These are phyloP conservation scores for Raja brachyura DNA, from an alignment of 2,113 vertebrate species.

Conservation along the genomic window DNA sequence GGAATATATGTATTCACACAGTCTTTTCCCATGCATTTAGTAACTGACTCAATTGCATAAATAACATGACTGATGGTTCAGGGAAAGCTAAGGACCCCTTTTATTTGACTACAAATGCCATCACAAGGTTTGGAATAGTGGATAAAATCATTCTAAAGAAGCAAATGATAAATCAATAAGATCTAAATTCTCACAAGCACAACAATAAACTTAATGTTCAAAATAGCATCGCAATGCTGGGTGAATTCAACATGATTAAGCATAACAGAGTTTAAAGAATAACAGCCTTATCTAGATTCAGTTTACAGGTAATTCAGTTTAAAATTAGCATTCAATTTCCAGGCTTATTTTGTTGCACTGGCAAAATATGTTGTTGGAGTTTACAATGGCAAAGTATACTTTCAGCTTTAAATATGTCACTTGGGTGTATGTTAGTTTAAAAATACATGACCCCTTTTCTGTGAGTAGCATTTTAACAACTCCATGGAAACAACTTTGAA, in stretches of 20 bases:
- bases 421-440: slow-evolving; percentile 14
- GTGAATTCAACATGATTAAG: not conserved
- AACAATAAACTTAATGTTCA: not conserved
- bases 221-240: not conserved
- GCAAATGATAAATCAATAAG: slow-evolving; percentile 23
- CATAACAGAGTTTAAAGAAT: not conserved
- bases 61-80: not conserved
- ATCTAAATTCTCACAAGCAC: not conserved
- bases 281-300: not conserved
- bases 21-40: not conserved
- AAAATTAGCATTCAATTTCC: slow-evolving; percentile 24
- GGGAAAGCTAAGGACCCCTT: not conserved
- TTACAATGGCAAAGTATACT: not conserved
- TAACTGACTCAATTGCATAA: not conserved
- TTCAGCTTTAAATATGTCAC: not conserved
- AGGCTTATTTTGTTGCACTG: not conserved
- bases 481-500: not conserved
- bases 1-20: not conserved
- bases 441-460: slow-evolving; percentile 29
- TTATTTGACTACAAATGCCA: not conserved
- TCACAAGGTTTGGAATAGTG: not conserved
- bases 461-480: slow-evolving; percentile 17
- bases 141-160: not conserved
- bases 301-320: not conserved
- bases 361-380: not conserved